Conservation (phyloP, 2,113 vertebrate species). For the Agelaius tricolor region DNA sequence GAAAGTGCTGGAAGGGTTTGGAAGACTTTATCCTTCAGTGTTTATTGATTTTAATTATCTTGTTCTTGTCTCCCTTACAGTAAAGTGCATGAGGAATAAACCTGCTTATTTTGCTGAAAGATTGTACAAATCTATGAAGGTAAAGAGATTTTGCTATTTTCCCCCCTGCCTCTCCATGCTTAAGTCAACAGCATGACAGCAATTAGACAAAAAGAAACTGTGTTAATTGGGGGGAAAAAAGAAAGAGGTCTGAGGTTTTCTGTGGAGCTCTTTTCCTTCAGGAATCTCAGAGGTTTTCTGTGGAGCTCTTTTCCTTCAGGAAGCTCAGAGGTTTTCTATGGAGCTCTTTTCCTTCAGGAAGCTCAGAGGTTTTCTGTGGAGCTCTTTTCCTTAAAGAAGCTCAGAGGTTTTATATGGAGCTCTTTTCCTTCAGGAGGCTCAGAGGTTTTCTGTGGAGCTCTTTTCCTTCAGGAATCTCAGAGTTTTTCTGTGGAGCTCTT, state of each 20-base stretch:
- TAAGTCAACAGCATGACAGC: background rate
- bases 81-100: slow-evolving; percentile 85
- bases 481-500: too few relatives aligned
- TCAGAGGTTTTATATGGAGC: background rate
- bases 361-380: too few relatives aligned
- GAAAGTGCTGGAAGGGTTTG: background rate
- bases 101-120: slow-evolving; percentile 91
- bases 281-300: too few relatives aligned
- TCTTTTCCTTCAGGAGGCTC: background rate
- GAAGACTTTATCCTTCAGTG: background rate
- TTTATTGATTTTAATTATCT: background rate
- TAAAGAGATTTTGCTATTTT: slow-evolving; percentile 49
- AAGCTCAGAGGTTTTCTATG: too few relatives aligned
- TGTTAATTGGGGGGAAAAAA: rapidly evolving
- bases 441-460: background rate
- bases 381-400: background rate
- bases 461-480: too few relatives aligned
- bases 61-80: slow-evolving; percentile 71
- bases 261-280: too few relatives aligned
- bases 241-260: background rate
- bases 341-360: too few relatives aligned
- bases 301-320: too few relatives aligned
- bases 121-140: slow-evolving; percentile 97
- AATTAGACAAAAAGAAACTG: background rate
- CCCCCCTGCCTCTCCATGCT: background rate